phyloP scores from a whole-genome alignment of 2,113 vertebrate genomes.

The Eubucco bourcierii region DNA sequence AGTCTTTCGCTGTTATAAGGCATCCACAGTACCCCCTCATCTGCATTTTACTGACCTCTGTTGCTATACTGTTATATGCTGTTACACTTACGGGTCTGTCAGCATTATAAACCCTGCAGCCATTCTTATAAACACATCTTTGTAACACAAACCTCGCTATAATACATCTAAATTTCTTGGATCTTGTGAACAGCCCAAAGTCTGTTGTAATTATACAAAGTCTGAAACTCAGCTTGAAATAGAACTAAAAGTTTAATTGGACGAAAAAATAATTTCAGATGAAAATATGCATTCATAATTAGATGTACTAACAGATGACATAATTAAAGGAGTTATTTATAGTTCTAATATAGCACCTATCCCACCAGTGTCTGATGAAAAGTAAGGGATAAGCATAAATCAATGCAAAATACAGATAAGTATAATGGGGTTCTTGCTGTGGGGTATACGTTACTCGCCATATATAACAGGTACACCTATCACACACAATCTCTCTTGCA shows the following conservation, averaged over 20 bases:
- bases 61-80: constrained; percentile 49
- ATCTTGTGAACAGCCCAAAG: constrained; percentile 64
- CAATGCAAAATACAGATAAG: constrained; percentile 15
- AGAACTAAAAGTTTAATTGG: constrained; percentile 76
- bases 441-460: not conserved
- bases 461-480: not conserved
- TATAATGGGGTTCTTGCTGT: not conserved
- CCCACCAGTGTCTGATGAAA: constrained; percentile 48
- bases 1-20: constrained; percentile 57
- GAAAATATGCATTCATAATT: constrained; percentile 55
- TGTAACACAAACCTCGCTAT: constrained; percentile 67
- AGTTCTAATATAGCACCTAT: constrained; percentile 55
- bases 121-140: constrained; percentile 70
- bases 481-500: not conserved
- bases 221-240: constrained; percentile 74
- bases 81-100: constrained; percentile 59
- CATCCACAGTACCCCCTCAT: constrained; percentile 51
- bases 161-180: constrained; percentile 67
- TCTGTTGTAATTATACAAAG: constrained; percentile 66
- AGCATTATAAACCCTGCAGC: constrained; percentile 58
- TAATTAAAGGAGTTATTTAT: constrained; percentile 60
- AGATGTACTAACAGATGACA: constrained; percentile 53
- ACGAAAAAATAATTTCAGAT: constrained; percentile 58
- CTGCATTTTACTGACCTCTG: constrained; percentile 46
- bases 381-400: constrained; percentile 22